Percentiles rank a stretch among this genome's conserved stretches.
These are phyloP conservation scores for Xestia xanthographa DNA, from an alignment of 2,888 invertebrate genomes.

Conservation along the genomic window DNA sequence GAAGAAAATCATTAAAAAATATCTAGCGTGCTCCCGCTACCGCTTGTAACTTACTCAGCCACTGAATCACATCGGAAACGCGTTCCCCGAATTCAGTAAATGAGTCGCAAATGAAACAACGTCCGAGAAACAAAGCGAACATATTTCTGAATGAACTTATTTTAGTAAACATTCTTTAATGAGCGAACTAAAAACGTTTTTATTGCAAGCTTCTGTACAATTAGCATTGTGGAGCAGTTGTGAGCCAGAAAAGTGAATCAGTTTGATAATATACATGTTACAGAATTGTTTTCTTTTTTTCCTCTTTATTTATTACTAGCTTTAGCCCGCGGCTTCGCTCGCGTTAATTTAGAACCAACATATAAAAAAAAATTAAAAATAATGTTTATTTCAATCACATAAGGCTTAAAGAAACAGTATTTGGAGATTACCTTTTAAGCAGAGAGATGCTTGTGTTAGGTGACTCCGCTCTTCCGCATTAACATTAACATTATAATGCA, in stretches of 20 bases:
- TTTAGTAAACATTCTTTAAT: constrained; percentile 49
- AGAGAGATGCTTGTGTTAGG: no score
- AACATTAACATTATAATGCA: no score
- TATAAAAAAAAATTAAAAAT: no score
- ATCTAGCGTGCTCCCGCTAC: no score
- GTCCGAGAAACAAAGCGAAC: constrained; percentile 51
- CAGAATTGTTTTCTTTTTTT: background rate
- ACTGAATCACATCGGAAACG: constrained; percentile 56
- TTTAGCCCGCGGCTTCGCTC: no score
- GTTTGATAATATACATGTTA: constrained; percentile 2
- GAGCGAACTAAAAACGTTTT: constrained; percentile 39
- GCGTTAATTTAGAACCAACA: no score
- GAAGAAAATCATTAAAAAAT: no score
- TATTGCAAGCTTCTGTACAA: constrained; percentile 33
- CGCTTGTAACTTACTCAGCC: constrained; percentile 14
- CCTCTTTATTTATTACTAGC: no score
- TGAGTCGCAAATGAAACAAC: constrained; percentile 50
- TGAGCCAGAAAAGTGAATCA: constrained; percentile 17
- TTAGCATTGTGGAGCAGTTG: constrained; percentile 23
- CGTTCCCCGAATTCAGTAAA: constrained; percentile 50
- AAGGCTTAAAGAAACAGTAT: no score
- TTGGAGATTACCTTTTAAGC: no score
- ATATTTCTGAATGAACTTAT: constrained; percentile 58
- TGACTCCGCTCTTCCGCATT: no score
- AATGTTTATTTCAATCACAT: no score